These are phyloP conservation scores for Gallinago jamesoni DNA, from an alignment of 2,113 vertebrate genomes.

Conservation along the genomic window DNA sequence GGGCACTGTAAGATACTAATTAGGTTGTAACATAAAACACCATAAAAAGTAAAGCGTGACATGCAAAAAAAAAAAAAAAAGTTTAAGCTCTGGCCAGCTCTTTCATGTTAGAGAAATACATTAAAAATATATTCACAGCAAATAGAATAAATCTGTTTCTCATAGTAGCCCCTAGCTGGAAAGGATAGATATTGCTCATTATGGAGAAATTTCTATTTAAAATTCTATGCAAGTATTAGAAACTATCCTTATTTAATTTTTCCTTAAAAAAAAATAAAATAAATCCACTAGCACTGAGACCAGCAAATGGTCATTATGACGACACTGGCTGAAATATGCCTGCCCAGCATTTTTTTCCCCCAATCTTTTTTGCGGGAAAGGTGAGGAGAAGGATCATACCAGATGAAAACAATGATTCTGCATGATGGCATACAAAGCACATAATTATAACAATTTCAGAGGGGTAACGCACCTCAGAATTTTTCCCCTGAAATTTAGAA, in stretches of 20 bases:
- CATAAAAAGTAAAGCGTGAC: conserved; percentile 58
- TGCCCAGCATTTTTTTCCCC: not conserved
- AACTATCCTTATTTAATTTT: not conserved
- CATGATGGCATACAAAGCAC: not conserved
- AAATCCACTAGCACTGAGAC: not conserved
- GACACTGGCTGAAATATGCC: not conserved
- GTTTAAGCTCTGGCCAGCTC: conserved; percentile 13
- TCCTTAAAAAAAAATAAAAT: not conserved
- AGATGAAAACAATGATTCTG: not conserved
- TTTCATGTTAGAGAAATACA: conserved; percentile 52
- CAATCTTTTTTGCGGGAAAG: not conserved
- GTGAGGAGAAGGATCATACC: not conserved
- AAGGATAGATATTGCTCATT: conserved; percentile 14
- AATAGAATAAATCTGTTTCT: conserved; percentile 60
- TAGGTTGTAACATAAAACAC: conserved; percentile 71
- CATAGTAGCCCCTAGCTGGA: not conserved
- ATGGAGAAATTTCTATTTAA: conserved; percentile 27
- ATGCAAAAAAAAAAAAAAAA: not conserved
- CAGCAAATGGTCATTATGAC: not conserved
- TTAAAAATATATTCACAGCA: conserved; percentile 56
- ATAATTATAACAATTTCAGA: not conserved
- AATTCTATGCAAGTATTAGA: not conserved
- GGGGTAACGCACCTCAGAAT: not conserved
- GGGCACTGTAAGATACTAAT: conserved; percentile 63
- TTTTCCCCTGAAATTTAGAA: not conserved